These are phyloP conservation scores for Eulithis prunata DNA, from an alignment of 2,888 invertebrate species.

Conservation along the genomic window DNA sequence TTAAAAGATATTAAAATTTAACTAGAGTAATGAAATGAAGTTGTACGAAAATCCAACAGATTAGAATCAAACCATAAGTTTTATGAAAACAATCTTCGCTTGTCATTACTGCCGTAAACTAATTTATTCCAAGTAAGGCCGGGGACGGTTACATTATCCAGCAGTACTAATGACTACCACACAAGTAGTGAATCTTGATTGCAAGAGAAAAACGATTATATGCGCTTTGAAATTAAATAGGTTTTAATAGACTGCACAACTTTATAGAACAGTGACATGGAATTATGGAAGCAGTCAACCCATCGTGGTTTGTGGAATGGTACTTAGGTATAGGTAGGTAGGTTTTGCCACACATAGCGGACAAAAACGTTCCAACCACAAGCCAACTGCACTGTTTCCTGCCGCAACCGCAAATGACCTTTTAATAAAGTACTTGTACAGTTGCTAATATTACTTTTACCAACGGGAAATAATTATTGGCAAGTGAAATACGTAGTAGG, in stretches of 20 bases:
- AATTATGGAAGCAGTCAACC: slow-evolving; percentile 44
- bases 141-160: too few species aligned
- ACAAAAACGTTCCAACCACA: slow-evolving; percentile 71
- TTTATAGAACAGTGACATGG: slow-evolving; percentile 10
- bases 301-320: slow-evolving; percentile 51
- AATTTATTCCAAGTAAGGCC: too few species aligned
- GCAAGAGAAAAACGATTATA: neutral
- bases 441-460: slow-evolving; percentile 67
- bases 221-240: slow-evolving; percentile 7
- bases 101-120: too few species aligned
- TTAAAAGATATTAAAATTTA: too few species aligned
- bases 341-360: slow-evolving; percentile 52
- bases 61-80: too few species aligned
- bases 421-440: slow-evolving; percentile 56
- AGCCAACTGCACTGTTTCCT: slow-evolving; percentile 70
- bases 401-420: slow-evolving; percentile 75
- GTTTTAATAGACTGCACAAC: slow-evolving; percentile 17
- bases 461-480: slow-evolving; percentile 55
- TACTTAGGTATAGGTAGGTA: neutral
- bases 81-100: too few species aligned
- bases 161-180: neutral
- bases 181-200: slow-evolving; percentile 11
- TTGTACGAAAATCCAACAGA: too few species aligned
- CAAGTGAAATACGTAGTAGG: slow-evolving; percentile 19
- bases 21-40: too few species aligned